These are phyloP conservation scores for Sciurus niger DNA, from an alignment of 2,113 vertebrate species.

Conservation along the genomic window DNA sequence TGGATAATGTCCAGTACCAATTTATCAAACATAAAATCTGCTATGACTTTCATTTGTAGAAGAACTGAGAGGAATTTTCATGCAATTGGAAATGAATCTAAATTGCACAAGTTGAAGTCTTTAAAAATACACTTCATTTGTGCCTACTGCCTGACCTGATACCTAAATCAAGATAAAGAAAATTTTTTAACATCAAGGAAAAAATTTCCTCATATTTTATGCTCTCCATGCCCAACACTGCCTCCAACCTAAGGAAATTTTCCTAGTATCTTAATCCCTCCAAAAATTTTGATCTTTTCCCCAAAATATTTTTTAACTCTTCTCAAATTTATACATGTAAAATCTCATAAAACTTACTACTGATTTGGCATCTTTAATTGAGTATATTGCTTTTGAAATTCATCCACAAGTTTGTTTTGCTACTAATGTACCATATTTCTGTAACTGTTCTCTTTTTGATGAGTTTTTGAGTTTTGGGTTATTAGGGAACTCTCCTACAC, in stretches of 20 bases:
- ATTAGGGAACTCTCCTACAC: too few relatives aligned
- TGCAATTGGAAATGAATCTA: background rate
- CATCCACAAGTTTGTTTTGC: too few relatives aligned
- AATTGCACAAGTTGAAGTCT: background rate
- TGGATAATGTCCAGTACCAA: background rate
- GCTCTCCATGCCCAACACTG: rapidly evolving
- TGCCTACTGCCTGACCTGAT: background rate
- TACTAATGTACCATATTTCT: too few relatives aligned
- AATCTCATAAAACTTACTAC: too few relatives aligned
- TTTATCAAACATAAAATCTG: background rate
- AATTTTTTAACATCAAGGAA: background rate
- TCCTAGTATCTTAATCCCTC: background rate
- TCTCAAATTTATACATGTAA: too few relatives aligned
- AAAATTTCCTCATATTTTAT: too few relatives aligned
- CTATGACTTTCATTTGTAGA: background rate
- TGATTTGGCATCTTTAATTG: too few relatives aligned
- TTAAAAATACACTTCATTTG: background rate
- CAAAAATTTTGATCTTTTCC: too few relatives aligned
- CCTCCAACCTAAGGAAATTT: background rate
- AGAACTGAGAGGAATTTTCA: background rate
- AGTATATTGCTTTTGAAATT: too few relatives aligned
- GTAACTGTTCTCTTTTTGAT: too few relatives aligned
- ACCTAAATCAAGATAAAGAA: background rate
- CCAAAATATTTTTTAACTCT: too few relatives aligned
- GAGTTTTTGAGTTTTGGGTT: too few relatives aligned